A percentile compares a stretch with the other conserved stretches of the same genome.
Evolutionary conservation across 2,888 invertebrate genomes (phyloP).

Genomic region (Poecilus cupreus): DNA sequence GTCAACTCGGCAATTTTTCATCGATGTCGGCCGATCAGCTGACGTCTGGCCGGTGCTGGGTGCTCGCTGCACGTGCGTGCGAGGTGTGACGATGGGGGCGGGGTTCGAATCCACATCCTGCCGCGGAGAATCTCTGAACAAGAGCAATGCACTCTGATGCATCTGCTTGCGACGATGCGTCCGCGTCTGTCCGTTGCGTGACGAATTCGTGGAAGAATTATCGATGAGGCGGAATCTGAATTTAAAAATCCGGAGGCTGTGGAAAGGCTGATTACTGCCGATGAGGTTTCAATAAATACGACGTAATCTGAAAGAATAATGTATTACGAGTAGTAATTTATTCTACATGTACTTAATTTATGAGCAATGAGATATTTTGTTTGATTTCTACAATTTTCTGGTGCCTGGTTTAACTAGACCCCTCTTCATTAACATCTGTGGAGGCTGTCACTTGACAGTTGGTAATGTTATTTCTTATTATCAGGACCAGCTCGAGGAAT

Average conservation of each 20-base stretch:
- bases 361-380: no score
- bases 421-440: no score
- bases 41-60: background rate
- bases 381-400: no score
- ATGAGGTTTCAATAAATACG: background rate
- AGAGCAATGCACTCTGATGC: slow-evolving; percentile 19
- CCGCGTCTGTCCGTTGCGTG: background rate
- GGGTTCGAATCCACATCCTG: slow-evolving; percentile 30
- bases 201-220: slow-evolving; percentile 32
- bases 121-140: background rate
- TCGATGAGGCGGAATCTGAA: slow-evolving; percentile 7
- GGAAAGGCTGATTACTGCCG: background rate
- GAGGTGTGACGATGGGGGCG: slow-evolving; percentile 30
- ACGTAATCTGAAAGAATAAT: no score
- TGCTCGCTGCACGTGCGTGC: background rate
- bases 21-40: slow-evolving; percentile 31
- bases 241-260: background rate
- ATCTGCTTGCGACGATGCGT: background rate
- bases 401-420: no score
- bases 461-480: no score
- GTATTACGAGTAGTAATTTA: no score
- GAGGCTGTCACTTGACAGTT: no score
- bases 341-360: no score
- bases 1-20: slow-evolving; percentile 38
- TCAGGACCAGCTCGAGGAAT: no score